Percentiles rank a stretch among this genome's conserved stretches.
phyloP scores from a whole-genome alignment of 2,888 invertebrate species.

The Eristalinus aeneus region DNA sequence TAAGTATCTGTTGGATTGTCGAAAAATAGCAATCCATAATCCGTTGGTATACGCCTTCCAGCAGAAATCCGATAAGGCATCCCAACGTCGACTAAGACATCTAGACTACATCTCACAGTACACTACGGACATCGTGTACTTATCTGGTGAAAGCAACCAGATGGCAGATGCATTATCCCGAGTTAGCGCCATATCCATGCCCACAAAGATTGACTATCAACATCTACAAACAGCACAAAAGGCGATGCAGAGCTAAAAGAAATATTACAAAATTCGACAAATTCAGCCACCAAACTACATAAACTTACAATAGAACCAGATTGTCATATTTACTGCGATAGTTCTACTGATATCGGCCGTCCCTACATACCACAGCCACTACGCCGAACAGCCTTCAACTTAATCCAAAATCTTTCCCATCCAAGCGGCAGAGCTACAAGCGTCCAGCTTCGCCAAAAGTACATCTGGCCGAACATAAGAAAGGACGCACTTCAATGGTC shows the following conservation, averaged over 20 bases:
- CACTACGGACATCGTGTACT: conserved; percentile 38
- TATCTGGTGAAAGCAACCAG: not conserved
- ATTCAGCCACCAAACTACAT: not conserved
- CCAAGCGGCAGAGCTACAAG: conserved; percentile 67
- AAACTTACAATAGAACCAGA: too few relatives aligned
- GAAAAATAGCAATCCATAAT: not conserved
- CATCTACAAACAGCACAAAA: conserved; percentile 7
- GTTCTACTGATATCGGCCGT: conserved; percentile 53
- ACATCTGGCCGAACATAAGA: conserved; percentile 73
- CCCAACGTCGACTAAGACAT: too few relatives aligned
- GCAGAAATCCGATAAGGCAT: conserved; percentile 16
- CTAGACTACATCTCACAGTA: too few relatives aligned
- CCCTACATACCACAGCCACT: conserved; percentile 70
- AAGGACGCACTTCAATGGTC: conserved; percentile 72
- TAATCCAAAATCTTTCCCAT: conserved; percentile 22
- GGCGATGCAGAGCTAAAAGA: conserved; percentile 5
- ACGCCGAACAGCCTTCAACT: conserved; percentile 66
- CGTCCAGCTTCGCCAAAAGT: conserved; percentile 70
- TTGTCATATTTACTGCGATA: conserved; percentile 60
- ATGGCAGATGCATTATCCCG: conserved; percentile 28
- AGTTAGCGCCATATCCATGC: conserved; percentile 18
- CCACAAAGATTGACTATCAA: not conserved
- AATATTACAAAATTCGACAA: not conserved
- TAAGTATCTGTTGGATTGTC: too few relatives aligned
- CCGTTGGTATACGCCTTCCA: conserved; percentile 8